Percentiles rank a stretch among this genome's conserved stretches.
Evolutionary conservation across 2,888 invertebrate genomes (phyloP).

Genomic region (Hipparchia sbordonii): DNA sequence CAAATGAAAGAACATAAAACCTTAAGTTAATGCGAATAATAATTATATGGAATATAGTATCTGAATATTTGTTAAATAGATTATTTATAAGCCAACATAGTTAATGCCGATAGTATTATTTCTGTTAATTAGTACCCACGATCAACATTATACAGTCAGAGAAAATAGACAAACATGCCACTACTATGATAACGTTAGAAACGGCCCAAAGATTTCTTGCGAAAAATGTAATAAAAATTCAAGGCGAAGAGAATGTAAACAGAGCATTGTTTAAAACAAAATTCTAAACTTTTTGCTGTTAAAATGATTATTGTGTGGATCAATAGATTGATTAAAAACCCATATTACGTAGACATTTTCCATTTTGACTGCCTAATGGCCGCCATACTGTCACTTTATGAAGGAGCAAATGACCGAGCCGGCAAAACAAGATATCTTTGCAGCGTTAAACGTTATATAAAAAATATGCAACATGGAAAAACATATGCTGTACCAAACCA

Average conservation of each 20-base stretch:
- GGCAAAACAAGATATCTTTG: too few species aligned
- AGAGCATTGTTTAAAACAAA: neutral
- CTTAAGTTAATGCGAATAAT: too few species aligned
- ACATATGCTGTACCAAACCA: neutral
- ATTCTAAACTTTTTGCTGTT: too few species aligned
- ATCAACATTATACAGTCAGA: conserved; percentile 12
- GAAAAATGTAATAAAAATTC: too few species aligned
- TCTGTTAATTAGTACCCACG: neutral
- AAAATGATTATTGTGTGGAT: too few species aligned
- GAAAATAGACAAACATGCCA: neutral
- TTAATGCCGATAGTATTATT: neutral
- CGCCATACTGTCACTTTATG: neutral
- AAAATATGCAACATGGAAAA: neutral
- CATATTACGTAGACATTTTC: too few species aligned
- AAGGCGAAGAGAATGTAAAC: neutral
- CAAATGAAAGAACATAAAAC: neutral
- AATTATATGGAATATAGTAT: too few species aligned
- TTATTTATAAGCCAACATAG: neutral
- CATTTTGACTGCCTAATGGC: too few species aligned
- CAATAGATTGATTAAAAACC: too few species aligned
- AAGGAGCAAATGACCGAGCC: neutral
- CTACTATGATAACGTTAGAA: neutral
- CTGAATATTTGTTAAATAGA: too few species aligned
- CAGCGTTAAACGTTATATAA: too few species aligned
- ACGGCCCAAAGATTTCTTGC: conserved; percentile 9